These are phyloP conservation scores for Norana najaformis DNA, from an alignment of 2,888 invertebrate genomes.

Conservation along the genomic window DNA sequence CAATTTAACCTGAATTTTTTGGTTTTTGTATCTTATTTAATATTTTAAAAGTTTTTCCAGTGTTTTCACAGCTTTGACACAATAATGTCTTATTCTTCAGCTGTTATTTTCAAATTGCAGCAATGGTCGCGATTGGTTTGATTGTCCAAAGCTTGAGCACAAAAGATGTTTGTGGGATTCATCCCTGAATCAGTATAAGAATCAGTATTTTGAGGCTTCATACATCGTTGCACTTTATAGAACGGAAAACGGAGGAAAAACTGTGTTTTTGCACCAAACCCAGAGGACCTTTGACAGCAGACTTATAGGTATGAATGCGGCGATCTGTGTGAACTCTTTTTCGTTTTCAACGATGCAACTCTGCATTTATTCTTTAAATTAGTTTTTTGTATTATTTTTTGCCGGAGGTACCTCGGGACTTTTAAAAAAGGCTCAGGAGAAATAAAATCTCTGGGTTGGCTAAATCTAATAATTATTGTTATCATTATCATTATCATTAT, in stretches of 20 bases:
- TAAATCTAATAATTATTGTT: too few species aligned
- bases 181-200: neutral
- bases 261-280: neutral
- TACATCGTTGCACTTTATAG: neutral
- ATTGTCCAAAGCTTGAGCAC: neutral
- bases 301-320: neutral
- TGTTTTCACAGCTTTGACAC: too few species aligned
- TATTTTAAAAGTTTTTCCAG: neutral
- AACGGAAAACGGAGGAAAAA: neutral
- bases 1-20: too few species aligned
- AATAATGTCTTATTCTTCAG: neutral
- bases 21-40: neutral
- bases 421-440: too few species aligned
- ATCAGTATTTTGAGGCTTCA: neutral
- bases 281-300: neutral
- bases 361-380: neutral
- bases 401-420: too few species aligned
- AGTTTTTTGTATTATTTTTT: too few species aligned
- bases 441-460: too few species aligned
- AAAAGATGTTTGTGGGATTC: neutral
- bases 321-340: neutral
- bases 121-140: neutral
- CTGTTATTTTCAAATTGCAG: neutral
- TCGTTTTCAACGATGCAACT: neutral
- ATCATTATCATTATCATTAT: too few species aligned